Evolutionary conservation across 2,888 invertebrate species (phyloP).

Genomic region (Tuta absoluta): DNA sequence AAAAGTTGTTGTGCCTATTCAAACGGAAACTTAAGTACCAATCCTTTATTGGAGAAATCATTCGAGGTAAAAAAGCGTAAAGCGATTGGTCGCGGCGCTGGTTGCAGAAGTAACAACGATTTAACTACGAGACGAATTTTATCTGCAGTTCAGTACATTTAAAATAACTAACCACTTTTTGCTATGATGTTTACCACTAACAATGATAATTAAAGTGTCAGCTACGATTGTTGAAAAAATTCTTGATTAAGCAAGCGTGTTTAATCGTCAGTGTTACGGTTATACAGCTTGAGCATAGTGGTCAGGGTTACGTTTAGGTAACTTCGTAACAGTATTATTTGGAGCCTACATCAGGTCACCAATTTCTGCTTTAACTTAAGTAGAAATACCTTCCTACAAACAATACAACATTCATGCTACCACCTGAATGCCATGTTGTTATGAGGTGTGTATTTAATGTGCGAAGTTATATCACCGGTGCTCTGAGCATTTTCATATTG

Average conservation of each 20-base stretch:
- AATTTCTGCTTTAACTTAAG: too few species aligned
- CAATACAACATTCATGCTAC: too few species aligned
- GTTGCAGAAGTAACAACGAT: slow-evolving; percentile 9
- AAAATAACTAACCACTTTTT: background rate
- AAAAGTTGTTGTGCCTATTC: background rate
- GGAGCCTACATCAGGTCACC: too few species aligned
- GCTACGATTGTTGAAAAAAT: slow-evolving; percentile 32
- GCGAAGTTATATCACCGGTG: background rate
- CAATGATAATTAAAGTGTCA: slow-evolving; percentile 28
- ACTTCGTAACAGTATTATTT: slow-evolving; percentile 37
- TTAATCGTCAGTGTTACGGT: slow-evolving; percentile 44
- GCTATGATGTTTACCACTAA: slow-evolving; percentile 5
- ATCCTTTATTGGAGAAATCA: slow-evolving; percentile 13
- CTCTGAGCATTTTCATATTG: slow-evolving; percentile 8
- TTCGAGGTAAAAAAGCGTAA: slow-evolving; percentile 10
- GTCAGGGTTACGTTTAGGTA: slow-evolving; percentile 52
- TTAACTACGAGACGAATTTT: slow-evolving; percentile 12
- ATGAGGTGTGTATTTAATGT: background rate
- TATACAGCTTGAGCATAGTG: slow-evolving; percentile 37
- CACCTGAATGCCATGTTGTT: background rate
- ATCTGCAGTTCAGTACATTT: background rate
- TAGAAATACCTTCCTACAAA: too few species aligned
- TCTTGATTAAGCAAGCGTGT: slow-evolving; percentile 37
- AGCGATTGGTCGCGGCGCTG: slow-evolving; percentile 4
- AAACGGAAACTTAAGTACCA: background rate